phyloP scores from a whole-genome alignment of 2,888 invertebrate genomes.

The Sinelater perroti region DNA sequence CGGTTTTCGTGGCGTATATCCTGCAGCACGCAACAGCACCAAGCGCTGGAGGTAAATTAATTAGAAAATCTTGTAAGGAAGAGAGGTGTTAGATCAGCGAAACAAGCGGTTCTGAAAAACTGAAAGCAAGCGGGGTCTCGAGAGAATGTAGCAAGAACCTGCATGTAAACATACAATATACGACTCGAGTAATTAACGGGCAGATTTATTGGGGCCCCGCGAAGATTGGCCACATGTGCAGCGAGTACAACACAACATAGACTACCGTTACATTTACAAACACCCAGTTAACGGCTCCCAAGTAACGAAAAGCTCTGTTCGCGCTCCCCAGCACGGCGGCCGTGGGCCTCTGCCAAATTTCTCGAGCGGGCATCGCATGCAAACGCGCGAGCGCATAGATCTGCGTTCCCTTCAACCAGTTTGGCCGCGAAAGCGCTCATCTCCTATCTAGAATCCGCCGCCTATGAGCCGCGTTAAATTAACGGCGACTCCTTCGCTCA shows the following conservation, averaged over 20 bases:
- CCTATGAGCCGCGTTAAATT: constrained; percentile 1
- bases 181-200: constrained; percentile 57
- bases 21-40: too few species aligned
- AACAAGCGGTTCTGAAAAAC: constrained; percentile 26
- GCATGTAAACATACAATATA: constrained; percentile 53
- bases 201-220: constrained; percentile 53
- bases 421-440: too few species aligned
- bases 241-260: constrained; percentile 47
- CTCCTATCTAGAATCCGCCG: too few species aligned
- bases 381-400: too few species aligned
- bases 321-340: too few species aligned
- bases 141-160: constrained; percentile 47
- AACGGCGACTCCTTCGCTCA: not conserved
- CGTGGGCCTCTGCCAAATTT: too few species aligned
- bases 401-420: too few species aligned
- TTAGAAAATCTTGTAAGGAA: constrained; percentile 5
- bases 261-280: constrained; percentile 56
- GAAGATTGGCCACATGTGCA: constrained; percentile 52
- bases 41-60: too few species aligned
- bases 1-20: too few species aligned
- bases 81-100: constrained; percentile 2
- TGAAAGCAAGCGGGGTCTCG: constrained; percentile 32
- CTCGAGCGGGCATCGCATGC: too few species aligned
- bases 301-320: constrained; percentile 53
- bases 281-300: constrained; percentile 52